Evolutionary conservation across 2,888 invertebrate species (phyloP).

Genomic region (Dendrolimus houi): DNA sequence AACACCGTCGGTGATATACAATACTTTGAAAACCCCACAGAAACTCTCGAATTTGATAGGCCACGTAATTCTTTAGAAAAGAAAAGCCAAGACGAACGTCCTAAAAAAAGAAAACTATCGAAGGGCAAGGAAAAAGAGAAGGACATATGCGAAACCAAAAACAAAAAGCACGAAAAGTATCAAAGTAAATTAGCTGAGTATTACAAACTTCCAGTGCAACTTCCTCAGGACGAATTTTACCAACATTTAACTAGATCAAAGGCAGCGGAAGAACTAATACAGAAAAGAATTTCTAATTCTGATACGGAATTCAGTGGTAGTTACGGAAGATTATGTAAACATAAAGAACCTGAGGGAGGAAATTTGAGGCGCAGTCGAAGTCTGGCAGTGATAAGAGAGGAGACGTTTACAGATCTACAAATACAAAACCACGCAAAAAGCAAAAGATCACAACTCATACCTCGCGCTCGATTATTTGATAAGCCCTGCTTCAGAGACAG

Average conservation of each 20-base stretch:
- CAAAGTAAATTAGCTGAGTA: constrained; percentile 70
- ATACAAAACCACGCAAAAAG: constrained; percentile 78
- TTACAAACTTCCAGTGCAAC: constrained; percentile 61
- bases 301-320: constrained; percentile 67
- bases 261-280: constrained; percentile 62
- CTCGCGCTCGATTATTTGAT: constrained; percentile 86
- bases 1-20: constrained; percentile 68
- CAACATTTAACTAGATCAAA: constrained; percentile 65
- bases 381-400: constrained; percentile 86
- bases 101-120: constrained; percentile 62
- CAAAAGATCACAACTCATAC: constrained; percentile 86
- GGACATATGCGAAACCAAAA: constrained; percentile 49
- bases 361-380: constrained; percentile 82
- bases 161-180: constrained; percentile 65
- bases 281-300: constrained; percentile 62
- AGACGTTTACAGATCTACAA: constrained; percentile 83
- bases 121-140: constrained; percentile 58
- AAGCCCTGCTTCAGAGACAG: constrained; percentile 84
- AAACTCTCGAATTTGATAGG: constrained; percentile 66
- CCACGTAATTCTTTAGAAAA: constrained; percentile 58
- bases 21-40: constrained; percentile 70
- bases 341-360: constrained; percentile 65
- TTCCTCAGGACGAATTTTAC: constrained; percentile 70
- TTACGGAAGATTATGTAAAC: constrained; percentile 67
- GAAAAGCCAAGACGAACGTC: constrained; percentile 58